Evolutionary conservation across 2,888 invertebrate genomes (phyloP).

Genomic region (Keiferia lycopersicella): DNA sequence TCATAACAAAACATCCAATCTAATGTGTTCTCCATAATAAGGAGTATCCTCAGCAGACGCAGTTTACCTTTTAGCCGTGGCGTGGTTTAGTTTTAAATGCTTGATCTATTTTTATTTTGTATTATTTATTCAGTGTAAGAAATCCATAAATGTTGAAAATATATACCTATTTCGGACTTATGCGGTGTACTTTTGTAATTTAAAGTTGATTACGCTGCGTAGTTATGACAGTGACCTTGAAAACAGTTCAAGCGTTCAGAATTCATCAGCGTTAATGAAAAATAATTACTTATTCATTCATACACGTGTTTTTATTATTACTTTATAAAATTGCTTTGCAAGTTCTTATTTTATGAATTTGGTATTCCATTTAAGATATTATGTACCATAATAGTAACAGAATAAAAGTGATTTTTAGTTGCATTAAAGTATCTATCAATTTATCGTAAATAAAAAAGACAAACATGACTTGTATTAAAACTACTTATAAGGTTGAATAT

Average conservation of each 20-base stretch:
- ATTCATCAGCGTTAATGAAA: constrained; percentile 3
- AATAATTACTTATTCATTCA: constrained; percentile 10
- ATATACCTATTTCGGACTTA: too few relatives aligned
- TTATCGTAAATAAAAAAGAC: background rate
- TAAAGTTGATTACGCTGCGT: background rate
- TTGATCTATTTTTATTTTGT: too few relatives aligned
- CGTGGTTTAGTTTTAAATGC: too few relatives aligned
- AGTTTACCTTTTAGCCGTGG: too few relatives aligned
- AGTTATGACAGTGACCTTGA: constrained; percentile 8
- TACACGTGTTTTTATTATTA: constrained; percentile 7
- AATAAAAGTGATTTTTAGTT: background rate
- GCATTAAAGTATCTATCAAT: background rate
- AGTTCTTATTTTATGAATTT: background rate
- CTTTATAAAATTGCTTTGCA: background rate
- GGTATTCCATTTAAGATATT: background rate
- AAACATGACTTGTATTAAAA: background rate
- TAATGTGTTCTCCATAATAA: too few relatives aligned
- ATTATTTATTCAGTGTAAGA: too few relatives aligned
- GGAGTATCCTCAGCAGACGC: too few relatives aligned
- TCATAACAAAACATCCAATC: too few relatives aligned
- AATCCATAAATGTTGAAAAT: too few relatives aligned
- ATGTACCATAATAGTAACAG: background rate
- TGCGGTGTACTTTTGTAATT: background rate
- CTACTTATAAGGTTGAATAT: background rate
- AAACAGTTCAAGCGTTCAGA: background rate